These are phyloP conservation scores for Hybos culiciformis DNA, from an alignment of 2,888 invertebrate genomes.

Conservation along the genomic window DNA sequence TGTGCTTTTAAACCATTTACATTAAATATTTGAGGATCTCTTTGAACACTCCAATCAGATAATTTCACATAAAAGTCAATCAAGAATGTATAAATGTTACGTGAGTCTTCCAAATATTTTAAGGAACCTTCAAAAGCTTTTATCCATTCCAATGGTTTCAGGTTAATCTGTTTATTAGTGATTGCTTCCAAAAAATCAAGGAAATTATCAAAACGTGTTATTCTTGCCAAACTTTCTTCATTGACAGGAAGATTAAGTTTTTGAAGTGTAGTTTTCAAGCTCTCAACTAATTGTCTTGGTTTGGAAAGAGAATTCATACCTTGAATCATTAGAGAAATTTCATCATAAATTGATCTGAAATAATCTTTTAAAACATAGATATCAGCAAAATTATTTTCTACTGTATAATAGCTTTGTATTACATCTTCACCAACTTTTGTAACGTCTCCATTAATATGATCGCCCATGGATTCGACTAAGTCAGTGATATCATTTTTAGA, in stretches of 20 bases:
- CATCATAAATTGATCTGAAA: too few species aligned
- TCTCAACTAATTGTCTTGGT: too few species aligned
- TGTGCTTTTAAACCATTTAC: neutral
- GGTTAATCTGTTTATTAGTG: neutral
- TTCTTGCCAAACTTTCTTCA: too few species aligned
- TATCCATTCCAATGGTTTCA: neutral
- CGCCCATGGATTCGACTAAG: neutral
- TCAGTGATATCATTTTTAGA: conserved; percentile 4
- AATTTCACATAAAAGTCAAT: neutral
- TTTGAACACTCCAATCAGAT: conserved; percentile 1
- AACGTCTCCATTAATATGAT: too few species aligned
- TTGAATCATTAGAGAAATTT: too few species aligned
- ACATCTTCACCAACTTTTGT: too few species aligned
- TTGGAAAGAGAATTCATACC: too few species aligned
- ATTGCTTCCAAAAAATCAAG: neutral
- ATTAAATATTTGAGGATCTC: neutral
- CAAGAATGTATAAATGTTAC: neutral
- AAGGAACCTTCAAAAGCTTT: neutral
- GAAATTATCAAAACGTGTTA: neutral
- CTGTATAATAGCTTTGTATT: too few species aligned
- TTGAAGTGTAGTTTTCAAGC: too few species aligned
- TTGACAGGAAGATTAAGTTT: too few species aligned
- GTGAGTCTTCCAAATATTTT: neutral
- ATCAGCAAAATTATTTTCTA: too few species aligned
- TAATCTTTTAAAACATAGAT: too few species aligned